A percentile compares a stretch with the other conserved stretches of the same genome.
phyloP scores from a whole-genome alignment of 2,797 vertebrate genomes.

The Psittacula echo region DNA sequence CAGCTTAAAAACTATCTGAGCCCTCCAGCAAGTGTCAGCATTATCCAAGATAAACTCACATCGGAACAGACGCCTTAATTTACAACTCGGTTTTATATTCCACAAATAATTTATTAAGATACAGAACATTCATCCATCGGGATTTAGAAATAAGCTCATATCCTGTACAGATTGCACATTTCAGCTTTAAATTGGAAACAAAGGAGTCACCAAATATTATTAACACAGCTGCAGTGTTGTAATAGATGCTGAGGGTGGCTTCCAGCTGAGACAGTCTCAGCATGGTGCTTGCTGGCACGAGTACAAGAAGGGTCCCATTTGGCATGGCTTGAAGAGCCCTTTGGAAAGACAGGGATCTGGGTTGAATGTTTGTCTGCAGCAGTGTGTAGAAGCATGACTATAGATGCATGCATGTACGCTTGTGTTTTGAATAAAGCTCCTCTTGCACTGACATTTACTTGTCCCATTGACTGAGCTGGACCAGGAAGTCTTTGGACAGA shows the following conservation, averaged over 20 bases:
- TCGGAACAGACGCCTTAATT: conserved; percentile 35
- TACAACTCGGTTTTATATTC: conserved; percentile 40
- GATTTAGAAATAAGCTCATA: conserved; percentile 62
- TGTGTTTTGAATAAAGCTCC: neutral
- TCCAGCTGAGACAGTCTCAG: conserved; percentile 43
- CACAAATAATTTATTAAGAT: conserved; percentile 71
- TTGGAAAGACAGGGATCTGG: neutral
- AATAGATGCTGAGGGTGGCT: conserved; percentile 38
- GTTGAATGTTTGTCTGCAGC: neutral
- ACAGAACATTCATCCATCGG: conserved; percentile 43
- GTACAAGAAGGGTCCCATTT: neutral
- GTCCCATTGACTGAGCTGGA: neutral
- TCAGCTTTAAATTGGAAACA: conserved; percentile 45
- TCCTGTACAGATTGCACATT: conserved; percentile 50
- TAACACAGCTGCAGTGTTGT: conserved; percentile 59
- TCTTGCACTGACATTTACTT: neutral
- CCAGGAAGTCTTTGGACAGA: accelerated
- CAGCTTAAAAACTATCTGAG: conserved; percentile 18
- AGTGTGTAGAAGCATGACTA: neutral
- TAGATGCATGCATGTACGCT: neutral
- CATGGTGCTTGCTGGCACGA: neutral
- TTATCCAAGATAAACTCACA: conserved; percentile 50
- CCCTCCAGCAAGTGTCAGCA: conserved; percentile 64
- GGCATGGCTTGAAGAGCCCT: conserved; percentile 3
- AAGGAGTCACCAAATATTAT: conserved; percentile 60